phyloP scores from a whole-genome alignment of 37 sponge, comb jelly and placozoan genomes.

The Halichondria panicea region DNA sequence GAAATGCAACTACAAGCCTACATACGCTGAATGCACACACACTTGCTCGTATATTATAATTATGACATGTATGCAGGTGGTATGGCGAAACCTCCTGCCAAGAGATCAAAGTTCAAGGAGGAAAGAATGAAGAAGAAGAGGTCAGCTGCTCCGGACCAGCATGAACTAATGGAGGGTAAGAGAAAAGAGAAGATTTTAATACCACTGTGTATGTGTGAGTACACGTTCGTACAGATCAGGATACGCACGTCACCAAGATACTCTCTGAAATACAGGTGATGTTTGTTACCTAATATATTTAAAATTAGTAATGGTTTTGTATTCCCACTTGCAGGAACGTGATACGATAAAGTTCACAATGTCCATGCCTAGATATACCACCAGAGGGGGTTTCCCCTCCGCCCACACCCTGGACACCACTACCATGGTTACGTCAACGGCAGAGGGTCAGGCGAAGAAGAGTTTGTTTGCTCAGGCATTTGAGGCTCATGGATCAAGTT shows the following conservation, averaged over 20 bases:
- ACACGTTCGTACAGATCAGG: conserved; percentile 36
- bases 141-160: conserved; percentile 4
- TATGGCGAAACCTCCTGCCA: conserved; percentile 19
- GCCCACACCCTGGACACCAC: conserved; percentile 27
- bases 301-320: not conserved
- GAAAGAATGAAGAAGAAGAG: conserved; percentile 24
- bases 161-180: conserved; percentile 56
- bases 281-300: not conserved
- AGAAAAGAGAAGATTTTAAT: not conserved
- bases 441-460: conserved; percentile 25
- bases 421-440: not conserved
- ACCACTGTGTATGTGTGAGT: not conserved
- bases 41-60: not conserved
- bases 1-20: not conserved
- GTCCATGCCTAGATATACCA: not conserved
- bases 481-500: conserved; percentile 21
- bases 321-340: conserved; percentile 5
- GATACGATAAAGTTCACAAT: not conserved
- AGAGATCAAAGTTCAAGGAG: conserved; percentile 65
- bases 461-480: conserved; percentile 75
- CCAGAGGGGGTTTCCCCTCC: conserved; percentile 54
- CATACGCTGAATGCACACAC: not conserved
- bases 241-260: conserved; percentile 55
- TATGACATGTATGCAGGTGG: not conserved
- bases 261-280: conserved; percentile 52